Base-by-base conservation (phyloP, 2,888 invertebrate species). In the Zaprionus obscuricornis region DNA sequence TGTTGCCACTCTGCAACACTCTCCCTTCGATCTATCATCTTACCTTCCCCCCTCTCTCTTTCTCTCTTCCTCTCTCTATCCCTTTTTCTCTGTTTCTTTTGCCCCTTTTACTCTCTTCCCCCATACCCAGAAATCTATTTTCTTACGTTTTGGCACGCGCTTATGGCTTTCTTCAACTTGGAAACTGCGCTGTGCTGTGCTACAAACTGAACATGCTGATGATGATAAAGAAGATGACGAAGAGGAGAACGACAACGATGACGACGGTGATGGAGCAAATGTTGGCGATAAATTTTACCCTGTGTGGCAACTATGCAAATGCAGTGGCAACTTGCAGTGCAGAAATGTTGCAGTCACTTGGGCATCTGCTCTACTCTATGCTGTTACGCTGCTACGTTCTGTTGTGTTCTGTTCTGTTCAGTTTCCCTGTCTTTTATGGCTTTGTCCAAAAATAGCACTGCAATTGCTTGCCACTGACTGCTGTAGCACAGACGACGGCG, bases 101-200 rank as follows among this genome's bases (percentile, higher is more conserved):
- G 3, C 29, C 14, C 7, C 36, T n/a, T 16, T 3, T 14, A 13
- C 39, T 11, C 11, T 16, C 18, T 26, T 33, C 20, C 33, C n/a
- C 2, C 37, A n/a, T 26, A 22, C n/a, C n/a, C n/a, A 3, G 2
- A n/a, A 27, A n/a, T 13, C 17, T 33, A 16, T 29, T 37, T 39
- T 11, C 50, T 31, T 47, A 13, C 47, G 11, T 8, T 43, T 43
- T 59, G 74, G 60, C 68, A 74, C 79, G 62, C 67, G 81, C 71
- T 66, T 52, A 66, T 60, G 63, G 67, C 56, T 68, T 81, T 63
- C 85, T 66, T 74, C 73, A 67, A 70, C 70, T 64, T 82, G 73
- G 56, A 56, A 56, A 26, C 17, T 13, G 18, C n/a, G 7, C n/a
- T n/a, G n/a, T n/a, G n/a, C n/a, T 34, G 49, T 49, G 37, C 34